Evolutionary conservation across 2,113 vertebrate genomes (phyloP).

Genomic region (Nothobranchius furzeri): DNA sequence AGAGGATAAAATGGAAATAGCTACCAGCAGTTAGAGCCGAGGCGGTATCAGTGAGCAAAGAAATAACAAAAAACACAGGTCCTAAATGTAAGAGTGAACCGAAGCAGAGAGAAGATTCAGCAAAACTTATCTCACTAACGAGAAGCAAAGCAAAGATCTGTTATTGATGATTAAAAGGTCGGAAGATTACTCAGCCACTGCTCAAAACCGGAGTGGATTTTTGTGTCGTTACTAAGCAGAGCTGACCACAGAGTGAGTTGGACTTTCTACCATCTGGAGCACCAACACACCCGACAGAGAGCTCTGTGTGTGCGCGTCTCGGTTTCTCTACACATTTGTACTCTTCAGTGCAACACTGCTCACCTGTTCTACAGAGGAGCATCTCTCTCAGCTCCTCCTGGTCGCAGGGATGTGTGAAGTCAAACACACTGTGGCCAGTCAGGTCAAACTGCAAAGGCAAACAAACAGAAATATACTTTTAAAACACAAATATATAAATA

Average conservation of each 20-base stretch:
- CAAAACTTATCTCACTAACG: too few relatives aligned
- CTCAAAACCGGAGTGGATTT: neutral
- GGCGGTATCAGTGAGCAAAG: neutral
- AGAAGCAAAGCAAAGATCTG: too few relatives aligned
- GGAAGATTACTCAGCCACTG: too few relatives aligned
- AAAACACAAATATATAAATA: neutral
- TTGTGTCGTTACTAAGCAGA: neutral
- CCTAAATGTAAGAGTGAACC: neutral
- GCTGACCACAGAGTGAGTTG: conserved; percentile 1
- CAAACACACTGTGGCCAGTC: conserved; percentile 95
- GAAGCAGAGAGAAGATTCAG: too few relatives aligned
- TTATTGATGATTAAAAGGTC: too few relatives aligned
- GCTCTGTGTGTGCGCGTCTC: neutral
- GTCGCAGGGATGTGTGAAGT: conserved; percentile 97
- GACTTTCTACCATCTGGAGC: neutral
- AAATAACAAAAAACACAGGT: too few relatives aligned
- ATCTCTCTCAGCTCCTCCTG: conserved; percentile 97
- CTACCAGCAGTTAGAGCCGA: neutral
- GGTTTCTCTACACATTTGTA: neutral
- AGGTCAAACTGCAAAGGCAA: conserved; percentile 87
- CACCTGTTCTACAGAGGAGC: conserved; percentile 92
- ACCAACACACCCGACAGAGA: conserved; percentile 3
- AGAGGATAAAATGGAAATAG: conserved; percentile 17
- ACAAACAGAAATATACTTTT: conserved; percentile 26
- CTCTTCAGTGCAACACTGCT: neutral